phyloP scores from a whole-genome alignment of 2,797 vertebrate species.

The Emys orbicularis region DNA sequence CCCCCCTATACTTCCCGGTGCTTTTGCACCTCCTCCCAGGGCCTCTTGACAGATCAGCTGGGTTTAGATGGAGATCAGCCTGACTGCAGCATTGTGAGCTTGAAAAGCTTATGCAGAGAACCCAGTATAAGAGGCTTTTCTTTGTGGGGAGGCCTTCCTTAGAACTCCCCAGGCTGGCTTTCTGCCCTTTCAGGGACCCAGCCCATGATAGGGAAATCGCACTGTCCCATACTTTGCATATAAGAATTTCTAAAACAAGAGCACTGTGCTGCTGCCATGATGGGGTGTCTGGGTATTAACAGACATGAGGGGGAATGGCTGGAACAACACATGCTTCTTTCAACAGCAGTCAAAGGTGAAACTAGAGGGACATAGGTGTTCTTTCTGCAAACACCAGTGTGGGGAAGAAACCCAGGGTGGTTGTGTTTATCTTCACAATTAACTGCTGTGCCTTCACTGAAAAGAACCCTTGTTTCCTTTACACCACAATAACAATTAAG shows the following conservation, averaged over 20 bases:
- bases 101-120: neutral
- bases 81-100: neutral
- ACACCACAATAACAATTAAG: accelerated
- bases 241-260: neutral
- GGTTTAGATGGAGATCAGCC: neutral
- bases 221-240: accelerated
- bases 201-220: accelerated
- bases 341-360: accelerated
- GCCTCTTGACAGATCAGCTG: neutral
- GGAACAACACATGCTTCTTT: accelerated
- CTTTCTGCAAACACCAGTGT: neutral
- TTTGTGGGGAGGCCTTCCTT: neutral
- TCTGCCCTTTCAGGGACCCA: neutral
- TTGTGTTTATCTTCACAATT: neutral
- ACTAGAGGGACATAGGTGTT: accelerated
- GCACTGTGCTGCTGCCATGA: accelerated
- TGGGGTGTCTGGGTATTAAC: neutral
- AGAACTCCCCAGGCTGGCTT: neutral
- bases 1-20: accelerated
- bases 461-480: accelerated
- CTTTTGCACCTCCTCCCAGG: neutral
- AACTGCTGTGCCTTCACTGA: neutral
- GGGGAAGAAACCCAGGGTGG: neutral
- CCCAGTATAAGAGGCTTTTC: neutral
- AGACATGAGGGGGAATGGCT: neutral